These are phyloP conservation scores for Gallinago undulata DNA, from an alignment of 2,113 vertebrate genomes.

Conservation along the genomic window DNA sequence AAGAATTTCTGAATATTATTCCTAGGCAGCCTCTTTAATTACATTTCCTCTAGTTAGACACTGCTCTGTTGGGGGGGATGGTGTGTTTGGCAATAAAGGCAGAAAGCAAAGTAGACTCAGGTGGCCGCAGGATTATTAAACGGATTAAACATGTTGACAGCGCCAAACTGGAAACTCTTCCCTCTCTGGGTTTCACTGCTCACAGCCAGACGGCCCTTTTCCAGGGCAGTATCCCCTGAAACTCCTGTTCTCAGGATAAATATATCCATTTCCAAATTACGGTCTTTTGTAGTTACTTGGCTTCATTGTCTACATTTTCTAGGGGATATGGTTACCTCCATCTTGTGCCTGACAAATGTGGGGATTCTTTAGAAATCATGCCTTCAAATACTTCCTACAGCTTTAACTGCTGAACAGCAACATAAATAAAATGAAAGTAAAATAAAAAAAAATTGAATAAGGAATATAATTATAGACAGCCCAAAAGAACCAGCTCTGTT, in stretches of 20 bases:
- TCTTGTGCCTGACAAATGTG: background rate
- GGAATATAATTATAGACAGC: background rate
- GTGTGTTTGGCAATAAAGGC: slow-evolving; percentile 11
- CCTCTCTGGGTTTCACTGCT: background rate
- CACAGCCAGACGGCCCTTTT: background rate
- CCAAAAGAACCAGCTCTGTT: background rate
- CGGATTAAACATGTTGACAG: slow-evolving; percentile 50
- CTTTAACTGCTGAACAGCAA: background rate
- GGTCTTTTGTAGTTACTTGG: background rate
- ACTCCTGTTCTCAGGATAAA: background rate
- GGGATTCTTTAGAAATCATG: accelerated
- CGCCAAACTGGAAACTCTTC: slow-evolving; percentile 12
- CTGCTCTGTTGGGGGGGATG: background rate
- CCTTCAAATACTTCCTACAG: background rate
- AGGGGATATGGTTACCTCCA: background rate
- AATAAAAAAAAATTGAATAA: background rate
- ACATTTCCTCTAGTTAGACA: slow-evolving; percentile 40
- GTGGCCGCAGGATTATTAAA: slow-evolving; percentile 45
- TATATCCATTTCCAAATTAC: accelerated
- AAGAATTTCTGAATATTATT: slow-evolving; percentile 38
- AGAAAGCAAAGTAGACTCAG: slow-evolving; percentile 47
- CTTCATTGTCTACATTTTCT: background rate
- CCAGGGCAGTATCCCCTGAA: background rate
- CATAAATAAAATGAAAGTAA: background rate
- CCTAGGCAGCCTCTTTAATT: slow-evolving; percentile 48